phyloP scores from a whole-genome alignment of 2,888 invertebrate species.

The Cataglyphis livida region DNA sequence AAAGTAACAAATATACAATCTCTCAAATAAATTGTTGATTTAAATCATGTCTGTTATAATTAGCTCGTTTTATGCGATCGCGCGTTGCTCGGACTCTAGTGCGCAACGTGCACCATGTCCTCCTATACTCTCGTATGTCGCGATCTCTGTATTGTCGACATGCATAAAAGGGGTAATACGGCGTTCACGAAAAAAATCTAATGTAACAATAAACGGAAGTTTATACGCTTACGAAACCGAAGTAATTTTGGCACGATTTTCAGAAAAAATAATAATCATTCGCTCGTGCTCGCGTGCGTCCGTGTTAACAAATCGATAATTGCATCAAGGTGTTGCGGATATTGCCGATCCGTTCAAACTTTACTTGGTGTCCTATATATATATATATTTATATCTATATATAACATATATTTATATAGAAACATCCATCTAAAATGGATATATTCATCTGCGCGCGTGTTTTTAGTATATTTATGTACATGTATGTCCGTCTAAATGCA shows the following conservation, averaged over 20 bases:
- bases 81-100: conserved; percentile 27
- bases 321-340: conserved; percentile 47
- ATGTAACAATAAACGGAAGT: conserved; percentile 67
- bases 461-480: conserved; percentile 74
- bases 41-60: conserved; percentile 67
- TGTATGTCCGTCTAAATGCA: conserved; percentile 81
- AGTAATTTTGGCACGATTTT: conserved; percentile 83
- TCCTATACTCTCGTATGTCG: conserved; percentile 32
- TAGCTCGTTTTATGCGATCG: conserved; percentile 58
- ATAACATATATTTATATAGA: conserved; percentile 67
- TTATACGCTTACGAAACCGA: conserved; percentile 68
- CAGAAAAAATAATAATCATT: conserved; percentile 78
- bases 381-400: conserved; percentile 73
- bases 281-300: conserved; percentile 68
- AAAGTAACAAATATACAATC: conserved; percentile 86
- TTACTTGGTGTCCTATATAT: conserved; percentile 64
- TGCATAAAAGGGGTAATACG: conserved; percentile 62
- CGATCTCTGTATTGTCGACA: conserved; percentile 77
- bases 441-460: conserved; percentile 70
- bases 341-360: conserved; percentile 66
- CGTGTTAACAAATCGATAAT: conserved; percentile 75
- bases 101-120: conserved; percentile 23
- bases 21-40: conserved; percentile 82
- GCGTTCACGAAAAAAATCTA: conserved; percentile 62
- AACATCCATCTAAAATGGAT: conserved; percentile 78